Conservation (phyloP, 2,888 invertebrate species). For the Pseudolycoriella hygida region DNA sequence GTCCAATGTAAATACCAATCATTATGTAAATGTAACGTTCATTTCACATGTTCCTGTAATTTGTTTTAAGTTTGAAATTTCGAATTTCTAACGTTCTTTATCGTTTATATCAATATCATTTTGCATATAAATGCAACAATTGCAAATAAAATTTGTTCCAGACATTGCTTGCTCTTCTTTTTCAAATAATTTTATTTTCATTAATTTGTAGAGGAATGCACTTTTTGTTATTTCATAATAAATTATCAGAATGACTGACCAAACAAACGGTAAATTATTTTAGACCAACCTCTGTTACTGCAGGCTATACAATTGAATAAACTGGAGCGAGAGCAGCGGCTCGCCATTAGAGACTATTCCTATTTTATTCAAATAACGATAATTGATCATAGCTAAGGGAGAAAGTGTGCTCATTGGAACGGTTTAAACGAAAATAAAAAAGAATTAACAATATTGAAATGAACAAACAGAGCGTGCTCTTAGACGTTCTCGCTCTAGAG, state of each 20-base stretch:
- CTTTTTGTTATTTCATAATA: background rate
- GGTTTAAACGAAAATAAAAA: constrained; percentile 6
- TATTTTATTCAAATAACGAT: background rate
- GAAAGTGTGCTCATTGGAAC: constrained; percentile 2
- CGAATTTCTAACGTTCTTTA: no score
- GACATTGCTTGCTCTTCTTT: no score
- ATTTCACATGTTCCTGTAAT: no score
- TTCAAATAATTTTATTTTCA: no score
- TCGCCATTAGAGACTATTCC: background rate
- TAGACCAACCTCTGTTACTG: background rate
- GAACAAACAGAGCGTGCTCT: background rate
- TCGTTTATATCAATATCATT: no score
- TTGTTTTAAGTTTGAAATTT: no score
- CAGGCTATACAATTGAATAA: background rate
- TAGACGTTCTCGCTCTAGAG: background rate
- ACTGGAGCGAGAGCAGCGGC: background rate
- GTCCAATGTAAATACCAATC: no score
- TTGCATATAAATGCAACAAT: no score
- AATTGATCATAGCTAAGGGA: background rate
- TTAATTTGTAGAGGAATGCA: no score
- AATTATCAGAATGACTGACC: background rate
- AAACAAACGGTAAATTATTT: no score
- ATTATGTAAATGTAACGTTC: no score
- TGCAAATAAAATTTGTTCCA: no score
- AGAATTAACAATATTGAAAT: background rate